Percentiles rank a stretch among this genome's conserved stretches.
phyloP scores from a whole-genome alignment of 2,113 vertebrate species.

The Ictalurus furcatus region DNA sequence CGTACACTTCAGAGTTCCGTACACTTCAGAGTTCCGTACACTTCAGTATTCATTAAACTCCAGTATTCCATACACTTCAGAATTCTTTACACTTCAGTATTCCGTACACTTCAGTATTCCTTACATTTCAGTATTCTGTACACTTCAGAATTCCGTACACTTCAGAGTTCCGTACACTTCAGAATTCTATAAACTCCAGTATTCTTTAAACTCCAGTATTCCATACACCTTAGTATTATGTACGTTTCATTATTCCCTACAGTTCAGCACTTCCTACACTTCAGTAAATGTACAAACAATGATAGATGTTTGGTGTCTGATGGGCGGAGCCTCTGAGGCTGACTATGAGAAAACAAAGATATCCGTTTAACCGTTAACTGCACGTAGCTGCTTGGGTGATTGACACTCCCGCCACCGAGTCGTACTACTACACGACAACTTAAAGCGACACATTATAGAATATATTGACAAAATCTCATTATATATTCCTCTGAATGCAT shows the following conservation, averaged over 20 bases:
- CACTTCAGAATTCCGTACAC: too few relatives aligned
- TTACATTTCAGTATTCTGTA: too few relatives aligned
- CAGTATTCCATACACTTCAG: background rate
- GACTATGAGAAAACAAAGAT: background rate
- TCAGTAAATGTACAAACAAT: background rate
- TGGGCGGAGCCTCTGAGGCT: background rate
- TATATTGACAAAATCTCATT: conserved; percentile 28
- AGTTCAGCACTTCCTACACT: too few relatives aligned
- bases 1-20: background rate
- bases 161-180: background rate
- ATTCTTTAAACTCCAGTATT: too few relatives aligned
- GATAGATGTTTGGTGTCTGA: background rate
- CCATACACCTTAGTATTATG: too few relatives aligned
- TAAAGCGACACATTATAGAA: background rate
- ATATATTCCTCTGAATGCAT: conserved; percentile 32
- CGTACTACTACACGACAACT: background rate
- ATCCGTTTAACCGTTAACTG: background rate
- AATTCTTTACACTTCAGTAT: background rate
- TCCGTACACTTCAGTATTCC: background rate
- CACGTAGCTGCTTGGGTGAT: background rate
- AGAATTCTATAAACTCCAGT: background rate
- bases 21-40: background rate
- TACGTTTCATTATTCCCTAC: too few relatives aligned
- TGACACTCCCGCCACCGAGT: background rate
- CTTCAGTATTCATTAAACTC: background rate